Evolutionary conservation across 2,888 invertebrate genomes (phyloP), one percentile per base, ranked within the genome.

Genomic region (Abrostola tripartita): DNA sequence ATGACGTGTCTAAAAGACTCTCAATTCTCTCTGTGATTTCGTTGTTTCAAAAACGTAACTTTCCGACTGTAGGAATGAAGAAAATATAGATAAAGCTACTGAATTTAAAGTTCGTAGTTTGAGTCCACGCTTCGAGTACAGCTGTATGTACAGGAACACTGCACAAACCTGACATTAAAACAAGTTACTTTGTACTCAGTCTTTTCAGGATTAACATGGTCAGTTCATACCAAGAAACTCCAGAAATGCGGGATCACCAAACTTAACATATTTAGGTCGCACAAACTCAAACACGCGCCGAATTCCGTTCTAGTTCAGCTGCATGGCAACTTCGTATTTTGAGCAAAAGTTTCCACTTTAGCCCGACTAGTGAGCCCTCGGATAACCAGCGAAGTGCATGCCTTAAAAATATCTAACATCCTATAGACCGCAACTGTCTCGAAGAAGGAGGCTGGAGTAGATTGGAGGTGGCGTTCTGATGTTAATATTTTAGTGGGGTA

Each of bases 391-490:
- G 67, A 65, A 85, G 78, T 80, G 74, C 77, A 74, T 68, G 74
- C 72, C 68, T 81, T 79, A 76, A 82, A 83, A 84, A 83, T 85
- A 79, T 81, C 78, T 81, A 80, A 79, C 78, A 64, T 79, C 59
- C 74, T 76, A 76, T 74, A 77, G 67, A 72, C 66, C 58, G 71
- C 74, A 73, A 73, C 74, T 74, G 76, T 61, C 61, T 76, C 55
- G 44, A 50, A 63, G 42, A 60, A 62, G 58, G 47, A 5, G 7
- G 52, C 35, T 54, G 14, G 49, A 56, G 24, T 36, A 57, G 65
- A 55, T 42, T 62, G 69, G 70, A 74, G 56, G 60, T 37, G 66
- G 65, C 52, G 4, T 37, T 62, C 1, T 24, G 52, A 9, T 1
- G 6, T n/a, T 44, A 5, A 24, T 38, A 52, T 38, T 54, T 42